These are phyloP conservation scores for Urocynchramus pylzowi DNA, from an alignment of 2,113 vertebrate species.

Conservation along the genomic window DNA sequence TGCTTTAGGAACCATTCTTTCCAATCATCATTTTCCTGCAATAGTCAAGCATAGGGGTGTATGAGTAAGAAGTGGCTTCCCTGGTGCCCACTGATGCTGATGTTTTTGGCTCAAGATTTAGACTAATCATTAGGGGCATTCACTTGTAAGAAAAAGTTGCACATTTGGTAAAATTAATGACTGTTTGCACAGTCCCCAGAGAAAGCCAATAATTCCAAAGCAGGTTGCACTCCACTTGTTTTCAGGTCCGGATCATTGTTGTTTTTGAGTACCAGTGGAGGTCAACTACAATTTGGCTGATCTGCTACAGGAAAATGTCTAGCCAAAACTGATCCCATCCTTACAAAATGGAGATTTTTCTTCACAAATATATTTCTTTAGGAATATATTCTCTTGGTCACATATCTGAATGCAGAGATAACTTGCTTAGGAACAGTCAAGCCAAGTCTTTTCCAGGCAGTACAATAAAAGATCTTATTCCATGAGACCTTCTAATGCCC, in stretches of 20 bases:
- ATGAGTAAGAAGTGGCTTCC: neutral
- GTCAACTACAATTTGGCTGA: slow-evolving; percentile 27
- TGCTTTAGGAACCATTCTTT: neutral
- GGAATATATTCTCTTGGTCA: neutral
- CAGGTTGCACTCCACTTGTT: neutral
- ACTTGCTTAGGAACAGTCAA: neutral
- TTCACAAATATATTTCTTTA: neutral
- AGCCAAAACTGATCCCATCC: slow-evolving; percentile 10
- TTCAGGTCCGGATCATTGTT: neutral
- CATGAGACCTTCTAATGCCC: neutral
- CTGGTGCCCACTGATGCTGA: neutral
- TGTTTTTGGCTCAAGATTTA: neutral
- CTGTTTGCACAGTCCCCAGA: neutral
- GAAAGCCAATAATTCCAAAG: neutral
- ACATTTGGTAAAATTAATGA: neutral
- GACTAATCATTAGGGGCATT: neutral
- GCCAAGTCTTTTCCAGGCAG: neutral
- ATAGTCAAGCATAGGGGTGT: neutral
- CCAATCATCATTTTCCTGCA: neutral
- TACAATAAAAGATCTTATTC: neutral
- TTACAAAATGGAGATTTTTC: slow-evolving; percentile 2
- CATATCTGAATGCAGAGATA: neutral
- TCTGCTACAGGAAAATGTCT: neutral
- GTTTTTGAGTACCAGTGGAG: neutral
- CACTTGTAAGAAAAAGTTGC: neutral